Base-by-base conservation (phyloP, 64 coral and sea anemone species). In the Pocillopora damicornis region DNA sequence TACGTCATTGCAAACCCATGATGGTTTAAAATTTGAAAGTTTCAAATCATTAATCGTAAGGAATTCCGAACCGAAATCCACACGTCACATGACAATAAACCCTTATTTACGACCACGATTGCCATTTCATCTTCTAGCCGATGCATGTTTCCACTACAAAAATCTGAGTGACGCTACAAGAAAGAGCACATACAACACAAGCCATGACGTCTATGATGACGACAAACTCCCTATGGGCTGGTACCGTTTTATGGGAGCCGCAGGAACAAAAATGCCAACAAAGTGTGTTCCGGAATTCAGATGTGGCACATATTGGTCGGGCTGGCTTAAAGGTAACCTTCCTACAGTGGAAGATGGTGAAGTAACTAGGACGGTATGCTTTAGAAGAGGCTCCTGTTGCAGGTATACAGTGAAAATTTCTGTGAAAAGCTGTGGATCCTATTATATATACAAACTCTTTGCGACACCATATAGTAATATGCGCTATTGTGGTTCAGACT, bases 371-470 rank as follows among this genome's bases (percentile, higher is more conserved):
- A 87, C 38, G 23, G 73, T 62, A 13, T 87, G 86, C 71, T 87
- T 61, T 15, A 74, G 20, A 22, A 25, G 57, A n/a, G 15, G 7
- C 63, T 15, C 25, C 15, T 87, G 86, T 13, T 87, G 86, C 61
- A 13, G 1, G 35, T 76, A 58, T 30, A 62, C 20, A 26, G 76
- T 2, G 2, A 5, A 26, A 20, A 87, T 87, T 35, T 36, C 12
- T 17, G 86, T 87, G 7, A 18, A 34, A 18, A 74, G 59, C 73
- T 87, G 86, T 18, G 18, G 56, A 37, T 23, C 30, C 73, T 87
- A 61, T 15, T 87, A 87, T 60, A 73, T 87, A 59, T 87, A 87
- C 18, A 76, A 87, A 30, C 37, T 87, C 42, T 51, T 7, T 51
- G 42, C 42, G 42, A 51, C 42, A 51, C 42, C 42, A 51, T 0